Evolutionary conservation across 2,888 invertebrate species (phyloP).

Genomic region (Trissolcus japonicus): DNA sequence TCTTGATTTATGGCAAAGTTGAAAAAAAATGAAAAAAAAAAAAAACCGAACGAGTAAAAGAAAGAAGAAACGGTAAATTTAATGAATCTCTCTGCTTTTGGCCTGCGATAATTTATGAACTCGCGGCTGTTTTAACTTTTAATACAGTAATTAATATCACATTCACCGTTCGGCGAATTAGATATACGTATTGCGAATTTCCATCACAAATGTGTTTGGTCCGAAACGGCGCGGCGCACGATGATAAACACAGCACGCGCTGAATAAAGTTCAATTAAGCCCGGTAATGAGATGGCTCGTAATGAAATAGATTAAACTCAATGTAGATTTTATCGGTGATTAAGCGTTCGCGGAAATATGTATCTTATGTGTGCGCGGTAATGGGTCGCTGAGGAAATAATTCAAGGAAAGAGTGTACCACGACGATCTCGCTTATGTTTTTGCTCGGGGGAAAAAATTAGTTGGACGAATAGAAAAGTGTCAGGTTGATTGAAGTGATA

Average conservation of each 20-base stretch:
- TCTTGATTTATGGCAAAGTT: no score
- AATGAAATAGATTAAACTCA: slow-evolving; percentile 31
- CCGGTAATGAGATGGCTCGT: slow-evolving; percentile 31
- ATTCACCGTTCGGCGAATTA: slow-evolving; percentile 2
- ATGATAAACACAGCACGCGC: slow-evolving; percentile 23
- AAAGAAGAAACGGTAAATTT: not conserved
- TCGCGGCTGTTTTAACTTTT: not conserved
- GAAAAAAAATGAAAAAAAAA: no score
- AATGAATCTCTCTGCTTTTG: not conserved
- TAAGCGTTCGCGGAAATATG: slow-evolving; percentile 31
- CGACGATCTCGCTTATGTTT: not conserved
- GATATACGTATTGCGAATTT: not conserved
- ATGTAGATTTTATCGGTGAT: slow-evolving; percentile 45
- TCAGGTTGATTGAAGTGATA: slow-evolving; percentile 1
- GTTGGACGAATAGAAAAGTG: not conserved
- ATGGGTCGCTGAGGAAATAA: slow-evolving; percentile 31
- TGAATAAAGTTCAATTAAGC: slow-evolving; percentile 41
- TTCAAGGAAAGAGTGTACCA: slow-evolving; percentile 14
- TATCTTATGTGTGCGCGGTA: slow-evolving; percentile 28
- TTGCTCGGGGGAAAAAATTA: not conserved
- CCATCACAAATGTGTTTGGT: not conserved
- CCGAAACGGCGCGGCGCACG: not conserved
- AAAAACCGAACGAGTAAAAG: no score
- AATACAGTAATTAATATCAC: not conserved
- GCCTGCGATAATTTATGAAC: not conserved